Base-by-base conservation (phyloP, 53 echinoderm and acorn worm genomes). In the Actinopyga echinites region DNA sequence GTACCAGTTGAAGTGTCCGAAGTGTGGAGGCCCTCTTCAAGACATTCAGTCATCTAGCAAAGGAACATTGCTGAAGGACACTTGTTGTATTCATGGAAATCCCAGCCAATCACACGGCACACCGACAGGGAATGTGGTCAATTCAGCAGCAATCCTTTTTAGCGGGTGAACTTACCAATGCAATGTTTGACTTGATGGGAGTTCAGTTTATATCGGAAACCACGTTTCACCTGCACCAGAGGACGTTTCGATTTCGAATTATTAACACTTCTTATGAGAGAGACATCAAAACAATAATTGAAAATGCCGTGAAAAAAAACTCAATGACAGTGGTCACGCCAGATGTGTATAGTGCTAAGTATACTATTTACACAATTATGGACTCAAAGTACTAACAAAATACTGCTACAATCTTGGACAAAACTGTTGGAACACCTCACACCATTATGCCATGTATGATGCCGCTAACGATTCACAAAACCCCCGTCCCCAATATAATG, bases 341-440 rank as follows among this genome's bases (percentile, higher is more conserved):
- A 34, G 83, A 30, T 83, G 83, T 83, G 33, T 57, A 56, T 32
- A 85, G 35, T 85, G 85, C 74, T 20, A 85, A 74, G 60, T 85
- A 23, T 15, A 1, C 56, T 17, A 83, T 65, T 3, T 83, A 83
- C 53, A 83, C 67, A 11, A 20, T 38, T 3, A 65, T 83, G 29
- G 29, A 83, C 13, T 28, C 22, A 1, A n/a, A 43, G 40, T n/a
- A 65, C 67, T 23, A 33, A 37, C 35, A 67, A 40, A 43, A 65
- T 83, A 42, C 28, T 83, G 9, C n/a, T n/a, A n/a, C n/a, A n/a
- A n/a, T n/a, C n/a, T n/a, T n/a, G n/a, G n/a, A n/a, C n/a, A n/a
- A n/a, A n/a, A n/a, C n/a, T n/a, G n/a, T n/a, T n/a, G n/a, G n/a
- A n/a, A n/a, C n/a, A n/a, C n/a, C n/a, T n/a, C n/a, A n/a, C n/a